Evolutionary conservation across 2,888 invertebrate species (phyloP).

Genomic region (Limulus polyphemus): DNA sequence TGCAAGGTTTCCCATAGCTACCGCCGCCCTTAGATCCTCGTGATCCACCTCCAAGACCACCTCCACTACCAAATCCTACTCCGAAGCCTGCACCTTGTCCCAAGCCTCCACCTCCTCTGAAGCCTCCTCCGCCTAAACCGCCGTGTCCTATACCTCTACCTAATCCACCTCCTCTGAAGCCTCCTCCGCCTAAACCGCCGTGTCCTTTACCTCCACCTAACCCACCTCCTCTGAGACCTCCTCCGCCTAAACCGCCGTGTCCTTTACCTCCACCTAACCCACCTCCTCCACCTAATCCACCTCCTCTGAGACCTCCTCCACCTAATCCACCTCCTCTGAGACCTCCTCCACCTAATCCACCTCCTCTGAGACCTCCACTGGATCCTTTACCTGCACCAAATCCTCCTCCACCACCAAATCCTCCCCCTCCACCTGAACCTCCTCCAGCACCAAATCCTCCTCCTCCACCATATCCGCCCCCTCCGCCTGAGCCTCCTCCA

Average conservation of each 20-base stretch:
- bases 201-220: background rate
- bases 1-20: background rate
- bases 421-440: too few species aligned
- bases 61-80: background rate
- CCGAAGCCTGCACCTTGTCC: background rate
- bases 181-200: background rate
- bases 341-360: too few species aligned
- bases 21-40: background rate
- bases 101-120: background rate
- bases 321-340: too few species aligned
- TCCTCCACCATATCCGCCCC: background rate
- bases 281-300: too few species aligned
- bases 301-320: too few species aligned
- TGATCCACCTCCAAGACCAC: background rate
- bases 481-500: background rate
- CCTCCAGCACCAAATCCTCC: too few species aligned
- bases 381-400: too few species aligned
- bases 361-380: too few species aligned
- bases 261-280: background rate
- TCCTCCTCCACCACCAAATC: too few species aligned
- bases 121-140: background rate
- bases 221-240: background rate
- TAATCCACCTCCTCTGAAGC: background rate
- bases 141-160: background rate
- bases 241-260: background rate